These are phyloP conservation scores for Brachylomia viminalis DNA, from an alignment of 2,888 invertebrate genomes.

Conservation along the genomic window DNA sequence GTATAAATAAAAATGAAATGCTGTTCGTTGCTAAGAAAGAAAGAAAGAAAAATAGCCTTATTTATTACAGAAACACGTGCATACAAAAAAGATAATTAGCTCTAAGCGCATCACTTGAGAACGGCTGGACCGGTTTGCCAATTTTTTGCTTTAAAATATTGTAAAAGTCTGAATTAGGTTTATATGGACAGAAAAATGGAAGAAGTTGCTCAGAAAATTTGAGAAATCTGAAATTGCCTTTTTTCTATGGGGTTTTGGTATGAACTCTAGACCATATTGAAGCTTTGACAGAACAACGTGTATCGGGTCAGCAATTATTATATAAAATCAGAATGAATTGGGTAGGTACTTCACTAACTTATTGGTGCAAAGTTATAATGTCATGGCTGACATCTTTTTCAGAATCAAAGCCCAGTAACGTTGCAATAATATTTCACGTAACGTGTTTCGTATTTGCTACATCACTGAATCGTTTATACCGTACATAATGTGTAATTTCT, in stretches of 20 bases:
- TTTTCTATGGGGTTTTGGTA: neutral
- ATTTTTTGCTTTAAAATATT: neutral
- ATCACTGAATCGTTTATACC: conserved; percentile 51
- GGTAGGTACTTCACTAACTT: neutral
- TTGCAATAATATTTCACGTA: conserved; percentile 33
- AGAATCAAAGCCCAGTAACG: conserved; percentile 12
- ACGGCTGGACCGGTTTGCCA: neutral
- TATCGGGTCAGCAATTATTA: neutral
- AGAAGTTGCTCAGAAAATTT: neutral
- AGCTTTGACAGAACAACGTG: neutral
- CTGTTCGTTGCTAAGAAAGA: neutral
- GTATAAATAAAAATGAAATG: neutral
- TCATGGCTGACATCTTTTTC: neutral
- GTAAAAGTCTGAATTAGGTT: neutral
- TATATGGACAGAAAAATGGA: neutral
- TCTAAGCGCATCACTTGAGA: neutral
- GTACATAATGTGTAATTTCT: conserved; percentile 51
- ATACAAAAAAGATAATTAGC: too few species aligned
- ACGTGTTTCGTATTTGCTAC: conserved; percentile 45
- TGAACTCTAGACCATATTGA: neutral
- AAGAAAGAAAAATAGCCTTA: too few species aligned
- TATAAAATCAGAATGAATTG: neutral
- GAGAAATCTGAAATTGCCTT: neutral
- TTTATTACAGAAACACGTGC: too few species aligned
- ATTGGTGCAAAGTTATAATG: neutral